A percentile compares a stretch with the other conserved stretches of the same genome.
phyloP scores from a whole-genome alignment of 2,113 vertebrate genomes.

The Chionomys nivalis region DNA sequence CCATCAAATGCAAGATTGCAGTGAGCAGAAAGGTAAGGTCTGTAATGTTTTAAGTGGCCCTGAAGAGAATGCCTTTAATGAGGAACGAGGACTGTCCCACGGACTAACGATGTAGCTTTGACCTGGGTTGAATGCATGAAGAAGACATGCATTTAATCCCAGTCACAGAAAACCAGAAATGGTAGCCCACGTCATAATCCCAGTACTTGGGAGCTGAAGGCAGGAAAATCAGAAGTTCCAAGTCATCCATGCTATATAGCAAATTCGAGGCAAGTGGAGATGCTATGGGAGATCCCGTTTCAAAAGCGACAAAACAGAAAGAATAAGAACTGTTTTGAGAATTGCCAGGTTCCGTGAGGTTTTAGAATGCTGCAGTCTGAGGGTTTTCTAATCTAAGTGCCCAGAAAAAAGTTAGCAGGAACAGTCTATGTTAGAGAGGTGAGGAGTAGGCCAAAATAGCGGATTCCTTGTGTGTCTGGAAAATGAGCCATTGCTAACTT shows the following conservation, averaged over 20 bases:
- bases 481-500: not conserved
- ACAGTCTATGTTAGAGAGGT: not conserved
- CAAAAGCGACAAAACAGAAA: not conserved
- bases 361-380: not conserved
- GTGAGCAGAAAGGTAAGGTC: slow-evolving; percentile 50
- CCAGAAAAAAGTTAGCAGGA: not conserved
- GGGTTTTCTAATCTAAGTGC: not conserved
- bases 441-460: not conserved
- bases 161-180: not conserved
- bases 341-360: not conserved
- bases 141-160: not conserved
- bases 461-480: not conserved
- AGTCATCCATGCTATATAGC: not conserved
- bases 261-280: not conserved
- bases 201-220: not conserved
- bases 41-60: not conserved
- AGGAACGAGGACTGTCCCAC: not conserved
- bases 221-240: not conserved
- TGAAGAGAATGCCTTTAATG: not conserved
- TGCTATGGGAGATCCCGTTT: not conserved
- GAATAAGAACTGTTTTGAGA: not conserved
- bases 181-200: not conserved
- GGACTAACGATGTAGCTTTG: not conserved
- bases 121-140: no score
- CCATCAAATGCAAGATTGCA: slow-evolving; percentile 22